Base-by-base conservation (phyloP, 2,888 invertebrate genomes). In the Parthenolecanium corni region DNA sequence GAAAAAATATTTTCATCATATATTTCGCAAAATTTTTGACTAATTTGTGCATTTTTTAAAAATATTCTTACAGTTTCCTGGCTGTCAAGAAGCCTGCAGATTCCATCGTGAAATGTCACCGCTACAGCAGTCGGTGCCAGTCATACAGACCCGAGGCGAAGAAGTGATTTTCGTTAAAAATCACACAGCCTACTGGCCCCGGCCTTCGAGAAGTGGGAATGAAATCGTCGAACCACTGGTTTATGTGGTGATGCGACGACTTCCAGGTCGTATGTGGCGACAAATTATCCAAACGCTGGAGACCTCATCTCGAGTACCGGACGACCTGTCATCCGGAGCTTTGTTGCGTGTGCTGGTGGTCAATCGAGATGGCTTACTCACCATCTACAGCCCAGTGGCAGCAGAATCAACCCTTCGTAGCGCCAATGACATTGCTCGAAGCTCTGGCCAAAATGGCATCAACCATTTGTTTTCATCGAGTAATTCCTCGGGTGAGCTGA, bases 41-140 rank as follows among this genome's bases (percentile, higher is more conserved):
- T n/a, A n/a, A n/a, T n/a, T n/a, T n/a, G n/a, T n/a, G n/a, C n/a
- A n/a, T n/a, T n/a, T n/a, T n/a, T n/a, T n/a, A n/a, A n/a, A n/a
- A n/a, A n/a, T n/a, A n/a, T n/a, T 69, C 67, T 78, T 76, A 62
- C 80, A 84, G 84, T 82, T 82, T 71, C 81, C 82, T 58, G 84
- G 84, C 54, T 84, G 84, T 73, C 82, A 82, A 73, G 81, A 82
- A 68, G 83, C 84, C 25, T 84, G 84, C 72, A 79, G 81, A 68
- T 84, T 84, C 71, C 83, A 83, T 72, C 77, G 78, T 52, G 82
- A 82, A 73, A 78, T 80, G 46, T 73, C 73, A 18, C 76, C 79
- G 65, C 77, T 78, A 18, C 80, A 81, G 66, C 83, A 82, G 71
- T 80, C 80, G 36, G 82, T 83, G 71, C 83, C 84, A 42, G 83